Evolutionary conservation across 2,888 invertebrate species (phyloP), one percentile per base, ranked within the genome.

Genomic region (Heliconius aoede): DNA sequence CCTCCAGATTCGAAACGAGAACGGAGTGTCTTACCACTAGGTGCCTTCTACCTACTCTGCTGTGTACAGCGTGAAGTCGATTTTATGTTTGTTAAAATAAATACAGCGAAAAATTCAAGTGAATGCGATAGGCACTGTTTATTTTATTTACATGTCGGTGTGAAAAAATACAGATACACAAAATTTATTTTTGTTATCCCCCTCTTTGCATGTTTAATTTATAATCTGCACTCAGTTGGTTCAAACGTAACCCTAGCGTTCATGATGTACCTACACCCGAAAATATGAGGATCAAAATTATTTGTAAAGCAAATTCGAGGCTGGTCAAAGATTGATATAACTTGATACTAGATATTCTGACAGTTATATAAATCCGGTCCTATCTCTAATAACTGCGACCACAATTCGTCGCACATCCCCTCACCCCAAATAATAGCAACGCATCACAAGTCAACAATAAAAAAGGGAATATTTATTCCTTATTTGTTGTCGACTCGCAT

Each of bases 401-500:
- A 88, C 92, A 94, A 91, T 91, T 90, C 90, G 90, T 87, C 89
- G 89, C 87, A 85, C 85, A 76, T 86, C 89, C 92, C 91, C 89
- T 86, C 87, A 85, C 91, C 93, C 92, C 91, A 92, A 92, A 92
- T 94, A 92, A 93, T 89, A 92, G 87, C 86, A 85, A 84, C 88
- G 89, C 90, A 87, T 91, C 91, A 89, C 88, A 90, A 86, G 86
- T 88, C 89, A 88, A 90, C 92, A 90, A 91, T 92, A 92, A 93
- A 93, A 91, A 84, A 88, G 86, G 87, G 91, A 90, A 92, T 92
- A 92, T 91, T 91, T 92, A 93, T 93, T 91, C 89, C 90, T 93
- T 94, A 94, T 94, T 94, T 94, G 93, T 92, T 92, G 91, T 93
- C 90, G 91, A 91, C 91, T 93, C 89, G 91, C 89, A 93, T 94